Evolutionary conservation across 2,888 invertebrate genomes (phyloP).

Genomic region (Parnassius mnemosyne): DNA sequence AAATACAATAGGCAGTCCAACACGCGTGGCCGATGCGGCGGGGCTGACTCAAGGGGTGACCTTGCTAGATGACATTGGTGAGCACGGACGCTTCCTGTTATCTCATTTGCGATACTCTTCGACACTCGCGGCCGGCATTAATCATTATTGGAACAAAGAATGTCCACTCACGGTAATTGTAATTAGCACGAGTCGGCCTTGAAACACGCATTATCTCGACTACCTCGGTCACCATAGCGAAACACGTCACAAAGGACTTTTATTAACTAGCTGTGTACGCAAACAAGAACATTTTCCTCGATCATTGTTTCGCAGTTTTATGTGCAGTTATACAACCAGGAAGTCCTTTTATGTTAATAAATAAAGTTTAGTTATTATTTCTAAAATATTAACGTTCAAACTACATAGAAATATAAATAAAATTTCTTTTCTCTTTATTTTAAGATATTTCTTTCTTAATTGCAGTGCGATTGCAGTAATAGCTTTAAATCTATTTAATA

Average conservation of each 20-base stretch:
- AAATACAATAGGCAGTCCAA: slow-evolving; percentile 21
- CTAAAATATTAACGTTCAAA: neutral
- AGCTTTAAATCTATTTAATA: too few species aligned
- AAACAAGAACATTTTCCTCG: slow-evolving; percentile 67
- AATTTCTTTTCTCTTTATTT: too few species aligned
- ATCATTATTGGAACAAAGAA: slow-evolving; percentile 80
- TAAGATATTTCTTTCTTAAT: too few species aligned
- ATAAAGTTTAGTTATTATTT: neutral
- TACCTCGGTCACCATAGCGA: slow-evolving; percentile 59
- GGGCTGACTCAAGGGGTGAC: slow-evolving; percentile 42
- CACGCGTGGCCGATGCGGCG: slow-evolving; percentile 26
- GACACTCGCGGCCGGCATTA: slow-evolving; percentile 70
- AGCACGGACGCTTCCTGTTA: slow-evolving; percentile 76
- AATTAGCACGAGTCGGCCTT: slow-evolving; percentile 74
- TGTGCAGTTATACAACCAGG: slow-evolving; percentile 43
- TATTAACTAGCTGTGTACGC: slow-evolving; percentile 50
- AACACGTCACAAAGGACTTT: slow-evolving; percentile 67
- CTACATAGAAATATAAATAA: too few species aligned
- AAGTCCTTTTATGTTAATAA: slow-evolving; percentile 34
- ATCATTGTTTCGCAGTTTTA: slow-evolving; percentile 64
- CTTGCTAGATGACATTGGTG: slow-evolving; percentile 72
- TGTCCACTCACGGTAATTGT: slow-evolving; percentile 79
- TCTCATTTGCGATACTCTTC: slow-evolving; percentile 72
- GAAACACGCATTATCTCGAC: slow-evolving; percentile 56
- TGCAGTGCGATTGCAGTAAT: too few species aligned